Evolutionary conservation across 2,113 vertebrate species (phyloP), one percentile per base, ranked within the genome.

Genomic region (Hymenochirus boettgeri): DNA sequence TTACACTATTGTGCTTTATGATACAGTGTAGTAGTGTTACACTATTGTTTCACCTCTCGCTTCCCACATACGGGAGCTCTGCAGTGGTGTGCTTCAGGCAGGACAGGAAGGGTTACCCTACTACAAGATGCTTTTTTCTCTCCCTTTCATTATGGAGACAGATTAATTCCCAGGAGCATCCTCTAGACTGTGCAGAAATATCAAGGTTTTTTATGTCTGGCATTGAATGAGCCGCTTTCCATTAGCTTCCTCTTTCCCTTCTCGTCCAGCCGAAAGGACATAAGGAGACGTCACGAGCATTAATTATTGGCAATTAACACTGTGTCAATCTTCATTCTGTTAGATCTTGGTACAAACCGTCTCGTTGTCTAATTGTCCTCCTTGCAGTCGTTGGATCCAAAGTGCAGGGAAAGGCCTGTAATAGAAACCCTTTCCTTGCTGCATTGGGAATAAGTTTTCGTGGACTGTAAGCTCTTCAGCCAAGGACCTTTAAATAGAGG

Each of bases 141-240:
- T n/a, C 21, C 26, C 25, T n/a, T 56, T 56, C 53, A 31, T 56
- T 33, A 33, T 2, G 7, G 17, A 33, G 29, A 31, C n/a, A 33
- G 27, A 56, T 33, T 7, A 18, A 33, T 56, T 17, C 24, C 7
- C 5, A 12, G n/a, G 45, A 18, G 45, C 45, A 11, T 6, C 25
- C 25, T 54, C 52, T 26, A 29, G 6, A 15, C n/a, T 18, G 17
- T 8, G 52, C 7, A 56, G 54, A 21, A 31, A 56, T 48, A 11
- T 33, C 8, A 29, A 4, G 26, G 25, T 47, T 17, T 33, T 31
- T 29, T n/a, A n/a, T 29, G 26, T 18, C 45, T 50, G 25, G 42
- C 45, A 22, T 61, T 15, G 47, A 48, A 61, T 21, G 19, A 61
- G 54, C 31, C 21, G n/a, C n/a, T n/a, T n/a, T n/a, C n/a, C n/a